Evolutionary conservation across 2,797 vertebrate species (phyloP).

Genomic region (Arrhamphus sclerolepis): DNA sequence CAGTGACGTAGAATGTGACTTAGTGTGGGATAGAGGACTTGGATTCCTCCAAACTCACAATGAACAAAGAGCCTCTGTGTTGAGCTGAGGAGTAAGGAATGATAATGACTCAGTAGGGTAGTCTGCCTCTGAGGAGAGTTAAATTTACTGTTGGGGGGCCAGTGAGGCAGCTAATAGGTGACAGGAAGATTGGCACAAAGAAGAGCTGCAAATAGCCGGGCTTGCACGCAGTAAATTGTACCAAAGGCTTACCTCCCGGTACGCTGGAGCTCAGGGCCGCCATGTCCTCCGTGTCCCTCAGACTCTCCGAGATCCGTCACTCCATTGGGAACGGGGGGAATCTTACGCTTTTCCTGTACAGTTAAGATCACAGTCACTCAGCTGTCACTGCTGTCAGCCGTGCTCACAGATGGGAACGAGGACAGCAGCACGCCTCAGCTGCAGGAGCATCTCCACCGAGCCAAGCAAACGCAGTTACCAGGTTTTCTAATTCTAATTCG

Average conservation of each 20-base stretch:
- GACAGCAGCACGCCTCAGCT: too few relatives aligned
- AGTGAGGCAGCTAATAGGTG: constrained; percentile 21
- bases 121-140: constrained; percentile 22
- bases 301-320: constrained; percentile 91
- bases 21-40: too few relatives aligned
- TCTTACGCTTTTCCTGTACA: constrained; percentile 95
- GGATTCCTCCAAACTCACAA: too few relatives aligned
- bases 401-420: too few relatives aligned
- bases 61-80: constrained; percentile 30
- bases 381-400: background rate
- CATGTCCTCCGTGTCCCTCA: constrained; percentile 90
- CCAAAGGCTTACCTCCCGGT: constrained; percentile 88
- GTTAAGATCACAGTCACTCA: constrained; percentile 45
- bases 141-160: constrained; percentile 37
- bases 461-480: too few relatives aligned
- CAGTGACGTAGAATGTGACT: too few relatives aligned
- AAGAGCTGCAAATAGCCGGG: constrained; percentile 18
- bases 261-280: constrained; percentile 94
- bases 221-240: constrained; percentile 5
- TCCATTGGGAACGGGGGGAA: constrained; percentile 93
- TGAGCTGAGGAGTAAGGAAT: constrained; percentile 35
- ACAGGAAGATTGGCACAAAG: constrained; percentile 34
- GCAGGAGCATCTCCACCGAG: too few relatives aligned
- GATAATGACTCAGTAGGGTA: constrained; percentile 23
- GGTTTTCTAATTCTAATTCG: too few relatives aligned